Percentiles rank a stretch among this genome's conserved stretches.
phyloP scores from a whole-genome alignment of 2,888 invertebrate species.

The Polyommatus iphigenia region DNA sequence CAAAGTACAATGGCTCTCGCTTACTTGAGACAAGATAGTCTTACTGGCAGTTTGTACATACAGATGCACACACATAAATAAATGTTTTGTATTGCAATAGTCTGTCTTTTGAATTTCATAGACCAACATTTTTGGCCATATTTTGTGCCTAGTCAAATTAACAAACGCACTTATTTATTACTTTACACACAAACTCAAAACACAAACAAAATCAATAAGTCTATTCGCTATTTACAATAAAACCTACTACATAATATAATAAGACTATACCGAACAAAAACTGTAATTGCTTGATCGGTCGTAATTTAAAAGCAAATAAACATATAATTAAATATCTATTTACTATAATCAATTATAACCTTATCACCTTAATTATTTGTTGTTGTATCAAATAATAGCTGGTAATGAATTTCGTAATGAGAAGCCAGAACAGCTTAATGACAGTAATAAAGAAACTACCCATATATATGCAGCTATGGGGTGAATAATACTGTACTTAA shows the following conservation, averaged over 20 bases:
- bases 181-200: background rate
- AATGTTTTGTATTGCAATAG: too few relatives aligned
- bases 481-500: slow-evolving; percentile 14
- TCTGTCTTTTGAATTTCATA: too few relatives aligned
- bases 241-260: background rate
- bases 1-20: slow-evolving; percentile 26
- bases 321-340: slow-evolving; percentile 19
- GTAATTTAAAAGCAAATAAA: slow-evolving; percentile 2
- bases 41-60: background rate
- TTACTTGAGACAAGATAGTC: too few relatives aligned
- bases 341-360: background rate
- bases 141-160: background rate
- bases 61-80: background rate
- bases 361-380: slow-evolving; percentile 19
- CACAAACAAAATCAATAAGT: background rate
- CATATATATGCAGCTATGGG: slow-evolving; percentile 2
- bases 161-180: background rate
- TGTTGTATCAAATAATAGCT: background rate
- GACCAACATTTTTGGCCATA: background rate
- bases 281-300: background rate
- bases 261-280: background rate
- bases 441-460: slow-evolving; percentile 26
- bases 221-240: background rate
- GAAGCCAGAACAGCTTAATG: slow-evolving; percentile 16
- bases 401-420: slow-evolving; percentile 26